These are phyloP conservation scores for Staurois parvus DNA, from an alignment of 2,797 vertebrate species.

Conservation along the genomic window DNA sequence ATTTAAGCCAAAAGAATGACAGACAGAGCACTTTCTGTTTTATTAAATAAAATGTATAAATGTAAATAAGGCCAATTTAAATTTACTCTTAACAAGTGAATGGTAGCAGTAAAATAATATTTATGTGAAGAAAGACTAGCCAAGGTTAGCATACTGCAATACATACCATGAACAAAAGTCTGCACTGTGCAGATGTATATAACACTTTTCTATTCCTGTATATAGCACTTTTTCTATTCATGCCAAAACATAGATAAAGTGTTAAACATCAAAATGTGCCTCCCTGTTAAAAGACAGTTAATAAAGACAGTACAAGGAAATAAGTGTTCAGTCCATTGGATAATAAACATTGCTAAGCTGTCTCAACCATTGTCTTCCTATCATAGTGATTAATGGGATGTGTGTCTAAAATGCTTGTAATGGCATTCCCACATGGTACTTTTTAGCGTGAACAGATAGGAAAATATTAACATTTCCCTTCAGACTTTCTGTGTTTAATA, in stretches of 20 bases:
- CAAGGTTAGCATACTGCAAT: background rate
- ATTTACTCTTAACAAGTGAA: background rate
- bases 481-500: constrained; percentile 53
- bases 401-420: constrained; percentile 60
- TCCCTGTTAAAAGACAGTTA: constrained; percentile 45
- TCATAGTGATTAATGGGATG: constrained; percentile 61
- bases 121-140: too few species aligned
- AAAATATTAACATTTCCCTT: constrained; percentile 61
- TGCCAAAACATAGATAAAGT: background rate
- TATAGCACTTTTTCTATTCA: background rate
- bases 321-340: constrained; percentile 55
- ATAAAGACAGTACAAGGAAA: constrained; percentile 57
- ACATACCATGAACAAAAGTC: background rate
- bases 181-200: background rate
- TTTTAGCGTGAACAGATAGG: constrained; percentile 57
- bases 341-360: constrained; percentile 62
- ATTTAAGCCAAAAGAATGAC: too few species aligned
- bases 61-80: background rate
- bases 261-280: constrained; percentile 38
- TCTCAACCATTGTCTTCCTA: constrained; percentile 55
- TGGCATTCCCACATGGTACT: constrained; percentile 57
- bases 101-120: background rate
- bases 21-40: background rate
- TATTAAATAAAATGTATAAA: background rate
- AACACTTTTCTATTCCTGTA: background rate